These are phyloP conservation scores for Chelonus formosanus DNA, from an alignment of 2,888 invertebrate genomes.

Conservation along the genomic window DNA sequence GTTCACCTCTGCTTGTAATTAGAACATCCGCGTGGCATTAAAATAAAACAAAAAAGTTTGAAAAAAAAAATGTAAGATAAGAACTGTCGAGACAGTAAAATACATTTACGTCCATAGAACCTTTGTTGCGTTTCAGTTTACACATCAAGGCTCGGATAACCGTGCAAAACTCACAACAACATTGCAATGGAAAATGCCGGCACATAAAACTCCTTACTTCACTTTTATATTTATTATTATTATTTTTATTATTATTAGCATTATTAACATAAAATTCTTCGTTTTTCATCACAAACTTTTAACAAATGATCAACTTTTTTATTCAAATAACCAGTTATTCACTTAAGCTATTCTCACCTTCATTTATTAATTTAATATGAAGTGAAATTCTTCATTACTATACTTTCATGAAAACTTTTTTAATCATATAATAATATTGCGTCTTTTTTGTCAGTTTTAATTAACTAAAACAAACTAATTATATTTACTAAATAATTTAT, in stretches of 20 bases:
- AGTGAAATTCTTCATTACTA: too few species aligned
- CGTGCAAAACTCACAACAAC: conserved; percentile 17
- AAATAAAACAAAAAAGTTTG: neutral
- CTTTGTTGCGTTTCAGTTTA: conserved; percentile 29
- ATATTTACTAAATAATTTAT: too few species aligned
- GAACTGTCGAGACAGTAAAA: neutral
- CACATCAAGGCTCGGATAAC: conserved; percentile 28
- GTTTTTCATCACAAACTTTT: too few species aligned
- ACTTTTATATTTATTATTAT: neutral
- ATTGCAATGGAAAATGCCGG: conserved; percentile 10
- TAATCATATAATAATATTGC: too few species aligned
- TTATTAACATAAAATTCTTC: too few species aligned
- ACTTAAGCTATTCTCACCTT: too few species aligned
- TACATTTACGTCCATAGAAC: conserved; percentile 22
- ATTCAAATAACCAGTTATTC: too few species aligned
- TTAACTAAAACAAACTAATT: too few species aligned
- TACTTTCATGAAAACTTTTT: too few species aligned
- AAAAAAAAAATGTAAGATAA: conserved; percentile 8
- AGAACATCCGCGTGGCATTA: conserved; percentile 12
- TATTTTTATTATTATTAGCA: neutral
- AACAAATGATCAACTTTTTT: too few species aligned
- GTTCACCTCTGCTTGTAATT: neutral
- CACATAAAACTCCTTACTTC: neutral
- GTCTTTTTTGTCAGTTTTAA: too few species aligned
- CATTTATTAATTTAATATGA: too few species aligned